Base-by-base conservation (phyloP, 2,888 invertebrate genomes). In the Chrysina gloriosa region DNA sequence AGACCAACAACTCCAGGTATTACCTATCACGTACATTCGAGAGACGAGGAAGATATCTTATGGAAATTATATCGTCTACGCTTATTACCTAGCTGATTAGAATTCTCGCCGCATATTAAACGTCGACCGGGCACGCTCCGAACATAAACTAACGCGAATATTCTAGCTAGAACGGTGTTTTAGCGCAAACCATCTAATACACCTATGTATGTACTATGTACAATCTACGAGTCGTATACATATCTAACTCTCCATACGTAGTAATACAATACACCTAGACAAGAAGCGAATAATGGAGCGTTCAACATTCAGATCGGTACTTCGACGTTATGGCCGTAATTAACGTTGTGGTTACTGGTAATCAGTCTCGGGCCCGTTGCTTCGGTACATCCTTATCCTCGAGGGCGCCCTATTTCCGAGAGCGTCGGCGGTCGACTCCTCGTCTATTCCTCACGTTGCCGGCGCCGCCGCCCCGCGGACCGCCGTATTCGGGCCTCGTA, bases 261-360 rank as follows among this genome's bases (percentile, higher is more conserved):
- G 23, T 36, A 58, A 29, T 58, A 58, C n/a, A n/a, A n/a, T 39
- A 36, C 48, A 52, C 45, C 54, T 27, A 36, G 54, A 25, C 47
- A 50, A 48, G 63, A 63, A 67, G 47, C n/a, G 61, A 69, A 66
- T 67, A 69, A 67, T 69, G 58, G 39, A 34, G 48, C 65, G 50
- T 61, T 69, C 63, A 67, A 77, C 77, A 80, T 80, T 79, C 80
- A 80, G 79, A 80, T 80, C 77, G 78, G 73, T 77, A 72, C 75
- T 74, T 74, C 73, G 75, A 75, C 78, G 79, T 80, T 80, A 80
- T 80, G 75, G 79, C 73, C 71, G 77, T 77, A 81, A 81, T 81
- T 81, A 81, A 78, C 79, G 76, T 77, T 81, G 81, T 78, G 81
- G 81, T 80, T 78, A 78, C 77, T 77, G 80, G 80, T 81, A 81